These are phyloP conservation scores for Neodon shergylaensis DNA, from an alignment of 2,113 vertebrate genomes.

Conservation along the genomic window DNA sequence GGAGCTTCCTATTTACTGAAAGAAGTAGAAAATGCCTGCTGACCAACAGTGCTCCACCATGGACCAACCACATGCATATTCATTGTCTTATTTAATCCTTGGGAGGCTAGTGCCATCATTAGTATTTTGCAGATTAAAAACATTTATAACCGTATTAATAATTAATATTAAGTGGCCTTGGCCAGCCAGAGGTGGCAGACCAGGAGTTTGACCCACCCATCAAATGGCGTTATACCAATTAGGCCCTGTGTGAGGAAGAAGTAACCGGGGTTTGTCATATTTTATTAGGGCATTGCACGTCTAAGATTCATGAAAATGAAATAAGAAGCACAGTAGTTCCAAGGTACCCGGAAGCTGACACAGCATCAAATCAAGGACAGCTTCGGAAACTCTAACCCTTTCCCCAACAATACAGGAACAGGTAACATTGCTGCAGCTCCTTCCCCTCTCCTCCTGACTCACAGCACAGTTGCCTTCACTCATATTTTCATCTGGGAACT, in stretches of 20 bases:
- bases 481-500: neutral
- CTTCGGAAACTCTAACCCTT: neutral
- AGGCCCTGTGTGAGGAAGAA: slow-evolving; percentile 3
- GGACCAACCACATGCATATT: neutral
- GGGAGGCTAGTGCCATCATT: neutral
- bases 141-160: slow-evolving; percentile 29
- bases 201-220: neutral
- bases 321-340: neutral
- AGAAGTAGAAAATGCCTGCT: neutral
- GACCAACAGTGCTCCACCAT: neutral
- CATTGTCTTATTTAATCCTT: slow-evolving; percentile 30
- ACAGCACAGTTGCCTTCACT: neutral
- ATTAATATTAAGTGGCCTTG: slow-evolving; percentile 27
- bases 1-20: neutral
- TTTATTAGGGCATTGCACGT: neutral
- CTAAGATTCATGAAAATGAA: slow-evolving; percentile 7
- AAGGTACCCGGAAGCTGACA: neutral
- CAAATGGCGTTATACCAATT: neutral
- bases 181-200: neutral
- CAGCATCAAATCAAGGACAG: neutral
- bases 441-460: neutral
- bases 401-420: neutral
- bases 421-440: neutral
- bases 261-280: neutral
- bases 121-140: slow-evolving; percentile 51